These are phyloP conservation scores for Indicator indicator DNA, from an alignment of 2,113 vertebrate species.

Conservation along the genomic window DNA sequence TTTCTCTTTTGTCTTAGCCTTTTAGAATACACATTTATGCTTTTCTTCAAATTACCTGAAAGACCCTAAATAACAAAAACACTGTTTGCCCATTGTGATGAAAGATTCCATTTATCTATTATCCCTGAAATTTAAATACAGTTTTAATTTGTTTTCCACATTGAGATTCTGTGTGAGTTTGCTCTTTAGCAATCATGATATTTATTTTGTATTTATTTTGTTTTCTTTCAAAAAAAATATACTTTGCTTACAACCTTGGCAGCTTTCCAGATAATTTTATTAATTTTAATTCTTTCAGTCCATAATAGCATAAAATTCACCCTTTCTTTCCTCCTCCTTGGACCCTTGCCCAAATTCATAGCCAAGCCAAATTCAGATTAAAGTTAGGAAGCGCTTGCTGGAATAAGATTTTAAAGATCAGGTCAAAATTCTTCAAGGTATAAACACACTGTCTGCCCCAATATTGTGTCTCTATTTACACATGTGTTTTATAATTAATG, in stretches of 20 bases:
- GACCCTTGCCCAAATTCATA: background rate
- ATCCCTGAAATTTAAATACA: background rate
- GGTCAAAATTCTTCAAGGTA: background rate
- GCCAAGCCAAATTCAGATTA: background rate
- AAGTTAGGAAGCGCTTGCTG: background rate
- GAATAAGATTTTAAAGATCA: background rate
- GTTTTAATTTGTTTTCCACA: constrained; percentile 11
- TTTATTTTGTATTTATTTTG: constrained; percentile 28
- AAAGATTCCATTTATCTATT: background rate
- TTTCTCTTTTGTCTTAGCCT: constrained; percentile 42
- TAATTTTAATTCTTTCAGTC: background rate
- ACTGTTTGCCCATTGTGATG: background rate
- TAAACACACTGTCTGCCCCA: background rate
- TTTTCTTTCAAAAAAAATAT: constrained; percentile 14
- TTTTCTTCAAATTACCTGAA: background rate
- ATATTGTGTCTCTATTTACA: background rate
- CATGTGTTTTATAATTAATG: background rate
- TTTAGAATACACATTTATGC: background rate
- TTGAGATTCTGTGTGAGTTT: background rate
- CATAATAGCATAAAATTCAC: background rate
- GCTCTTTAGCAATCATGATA: background rate
- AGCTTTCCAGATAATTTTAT: background rate
- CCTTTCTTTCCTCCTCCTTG: background rate
- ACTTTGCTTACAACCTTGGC: background rate
- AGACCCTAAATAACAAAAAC: background rate